Percentiles rank a stretch among this genome's conserved stretches.
Conservation (phyloP, 1,140 invertebrate species). For the Nephotettix cincticeps region DNA sequence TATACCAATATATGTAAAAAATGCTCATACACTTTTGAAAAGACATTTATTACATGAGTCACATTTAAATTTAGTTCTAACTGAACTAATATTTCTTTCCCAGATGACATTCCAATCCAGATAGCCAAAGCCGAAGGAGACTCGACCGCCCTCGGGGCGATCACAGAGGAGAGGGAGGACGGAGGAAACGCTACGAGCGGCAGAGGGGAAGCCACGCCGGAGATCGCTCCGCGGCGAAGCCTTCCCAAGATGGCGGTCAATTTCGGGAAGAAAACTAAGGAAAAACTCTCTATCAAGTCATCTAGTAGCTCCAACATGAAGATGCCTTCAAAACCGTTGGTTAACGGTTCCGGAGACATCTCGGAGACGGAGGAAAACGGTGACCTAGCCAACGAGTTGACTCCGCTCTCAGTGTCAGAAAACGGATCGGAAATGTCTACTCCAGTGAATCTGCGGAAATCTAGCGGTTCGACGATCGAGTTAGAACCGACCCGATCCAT, state of each 20-base stretch:
- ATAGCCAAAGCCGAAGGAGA: constrained; percentile 36
- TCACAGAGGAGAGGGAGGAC: constrained; percentile 48
- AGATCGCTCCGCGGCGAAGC: constrained; percentile 35
- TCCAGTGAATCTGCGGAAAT: constrained; percentile 18
- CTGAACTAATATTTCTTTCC: background rate
- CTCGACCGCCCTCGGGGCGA: constrained; percentile 42
- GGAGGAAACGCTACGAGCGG: constrained; percentile 6
- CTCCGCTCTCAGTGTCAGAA: constrained; percentile 1
- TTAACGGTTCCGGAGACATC: constrained; percentile 24
- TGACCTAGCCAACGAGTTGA: constrained; percentile 8
- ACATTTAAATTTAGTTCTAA: background rate
- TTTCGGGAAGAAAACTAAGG: constrained; percentile 43
- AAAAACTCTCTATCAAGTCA: constrained; percentile 35
- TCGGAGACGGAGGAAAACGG: constrained; percentile 19
- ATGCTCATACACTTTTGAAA: background rate
- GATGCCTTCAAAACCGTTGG: background rate
- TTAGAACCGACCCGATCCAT: constrained; percentile 35
- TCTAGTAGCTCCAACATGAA: background rate
- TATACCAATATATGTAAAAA: too few relatives aligned
- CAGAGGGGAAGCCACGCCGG: constrained; percentile 24
- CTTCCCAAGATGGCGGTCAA: constrained; percentile 44
- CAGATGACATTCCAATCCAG: constrained; percentile 50
- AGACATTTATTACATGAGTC: too few relatives aligned
- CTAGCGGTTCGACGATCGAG: constrained; percentile 20
- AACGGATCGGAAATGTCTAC: constrained; percentile 20